Percentiles rank a stretch among this genome's conserved stretches.
Conservation (phyloP, 2,888 invertebrate genomes). For the Hirtodrosophila alboralis region DNA sequence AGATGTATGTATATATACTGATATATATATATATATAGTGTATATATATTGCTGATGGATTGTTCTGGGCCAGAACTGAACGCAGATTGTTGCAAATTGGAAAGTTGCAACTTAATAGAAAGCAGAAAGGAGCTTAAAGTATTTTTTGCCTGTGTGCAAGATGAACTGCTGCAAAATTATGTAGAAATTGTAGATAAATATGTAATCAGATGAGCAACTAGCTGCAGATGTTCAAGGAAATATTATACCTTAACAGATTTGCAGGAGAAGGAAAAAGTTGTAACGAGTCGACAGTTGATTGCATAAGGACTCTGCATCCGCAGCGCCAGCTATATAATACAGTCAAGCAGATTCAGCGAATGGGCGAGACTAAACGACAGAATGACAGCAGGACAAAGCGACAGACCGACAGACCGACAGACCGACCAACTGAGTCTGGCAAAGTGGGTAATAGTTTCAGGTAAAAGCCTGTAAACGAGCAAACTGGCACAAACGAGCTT, state of each 20-base stretch:
- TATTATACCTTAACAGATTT: constrained; percentile 59
- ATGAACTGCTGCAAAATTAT: constrained; percentile 64
- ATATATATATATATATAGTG: constrained; percentile 5
- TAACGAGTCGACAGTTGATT: constrained; percentile 75
- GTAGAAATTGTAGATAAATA: constrained; percentile 77
- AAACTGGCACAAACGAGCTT: constrained; percentile 79
- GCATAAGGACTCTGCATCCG: constrained; percentile 59
- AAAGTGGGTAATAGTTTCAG: constrained; percentile 79
- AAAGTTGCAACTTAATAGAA: constrained; percentile 26
- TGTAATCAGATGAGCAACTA: constrained; percentile 75
- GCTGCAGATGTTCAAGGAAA: constrained; percentile 67
- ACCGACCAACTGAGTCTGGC: constrained; percentile 56
- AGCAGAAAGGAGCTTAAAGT: constrained; percentile 61
- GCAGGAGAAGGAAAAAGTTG: constrained; percentile 57
- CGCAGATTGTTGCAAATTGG: constrained; percentile 39
- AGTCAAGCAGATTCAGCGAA: constrained; percentile 39
- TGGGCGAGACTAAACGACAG: constrained; percentile 9
- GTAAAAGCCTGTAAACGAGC: constrained; percentile 80
- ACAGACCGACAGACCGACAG: constrained; percentile 21
- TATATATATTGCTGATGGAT: constrained; percentile 62
- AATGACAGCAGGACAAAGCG: not conserved
- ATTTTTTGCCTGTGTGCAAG: constrained; percentile 36
- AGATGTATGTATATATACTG: not conserved
- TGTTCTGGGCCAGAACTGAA: constrained; percentile 41
- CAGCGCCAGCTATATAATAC: constrained; percentile 44